Evolutionary conservation across 2,888 invertebrate species (phyloP), one percentile per base, ranked within the genome.

Genomic region (Syrphus vitripennis): DNA sequence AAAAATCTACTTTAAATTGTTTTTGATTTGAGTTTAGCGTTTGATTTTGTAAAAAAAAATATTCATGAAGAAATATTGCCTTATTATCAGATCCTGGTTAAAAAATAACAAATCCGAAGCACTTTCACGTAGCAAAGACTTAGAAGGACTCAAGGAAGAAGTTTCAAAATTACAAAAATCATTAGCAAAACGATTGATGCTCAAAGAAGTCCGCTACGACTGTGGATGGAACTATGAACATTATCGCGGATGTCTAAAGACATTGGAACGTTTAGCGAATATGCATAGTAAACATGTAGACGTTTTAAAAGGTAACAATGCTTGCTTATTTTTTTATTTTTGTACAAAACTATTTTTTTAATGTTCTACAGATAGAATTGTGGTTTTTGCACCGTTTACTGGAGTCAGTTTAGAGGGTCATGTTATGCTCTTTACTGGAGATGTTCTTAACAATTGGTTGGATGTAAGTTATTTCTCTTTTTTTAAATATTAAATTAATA

Each of bases 381-480:
- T 98, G 78, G 96, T 97, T 3, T 96, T 98, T 93, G 97, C 97
- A 1, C 96, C 96, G 88, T 97, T 97, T 89, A 98, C 98, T 3
- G 98, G 98, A 14, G 96, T 98, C 6, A 97, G 96, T 91, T 93
- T 98, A 61, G 97, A 98, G 90, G 98, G 98, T 0, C 96, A 97
- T 89, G 95, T 98, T 9, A 96, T 97, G 93, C 94, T 98, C 0
- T 98, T 96, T 90, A 98, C 97, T 88, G 98, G 97, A 42, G 98
- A 98, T 94, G 98, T 98, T 42, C 94, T 98, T 80, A 95, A 97
- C 90, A 97, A 97, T 93, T 98, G 98, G 98, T 93, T 98, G 79
- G 97, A 97, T 93, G 97, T 97, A 93, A 95, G 95, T 93, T 26
- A 16, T 34, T 63, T 57, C 19, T 34, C 5, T n/a, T 19, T 10